A percentile compares a stretch with the other conserved stretches of the same genome.
Conservation (phyloP, 2,888 invertebrate species). For the Pogonocherus hispidulus region DNA sequence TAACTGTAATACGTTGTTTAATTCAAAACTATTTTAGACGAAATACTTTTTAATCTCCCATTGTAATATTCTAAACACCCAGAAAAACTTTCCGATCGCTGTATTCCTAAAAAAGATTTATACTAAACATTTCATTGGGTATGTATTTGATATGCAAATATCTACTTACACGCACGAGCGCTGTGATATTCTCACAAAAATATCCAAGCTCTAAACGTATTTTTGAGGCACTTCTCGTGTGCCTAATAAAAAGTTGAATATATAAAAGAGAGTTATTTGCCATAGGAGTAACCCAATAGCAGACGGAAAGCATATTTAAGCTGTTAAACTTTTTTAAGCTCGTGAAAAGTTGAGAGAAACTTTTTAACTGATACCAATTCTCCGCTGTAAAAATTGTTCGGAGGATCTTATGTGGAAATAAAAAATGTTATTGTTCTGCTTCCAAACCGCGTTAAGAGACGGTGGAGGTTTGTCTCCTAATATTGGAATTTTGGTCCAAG, state of each 20-base stretch:
- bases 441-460: too few species aligned
- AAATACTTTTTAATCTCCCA: too few species aligned
- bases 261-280: constrained; percentile 4
- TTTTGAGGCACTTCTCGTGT: neutral
- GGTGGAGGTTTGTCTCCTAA: too few species aligned
- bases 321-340: constrained; percentile 9
- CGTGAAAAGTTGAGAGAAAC: constrained; percentile 6
- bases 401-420: neutral
- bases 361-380: constrained; percentile 1
- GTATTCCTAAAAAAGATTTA: neutral
- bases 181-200: neutral
- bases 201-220: neutral
- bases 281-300: constrained; percentile 1
- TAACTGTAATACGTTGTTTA: too few species aligned
- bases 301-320: constrained; percentile 3
- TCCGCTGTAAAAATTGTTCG: neutral
- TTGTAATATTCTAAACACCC: neutral
- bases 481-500: too few species aligned
- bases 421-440: constrained; percentile 6
- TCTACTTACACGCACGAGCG: neutral
- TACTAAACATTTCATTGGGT: neutral
- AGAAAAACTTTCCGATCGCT: neutral
- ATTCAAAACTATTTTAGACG: too few species aligned
- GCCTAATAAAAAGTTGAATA: constrained; percentile 7
- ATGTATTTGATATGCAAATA: neutral